phyloP scores from a whole-genome alignment of 2,888 invertebrate species.

The Ophion ellenae region DNA sequence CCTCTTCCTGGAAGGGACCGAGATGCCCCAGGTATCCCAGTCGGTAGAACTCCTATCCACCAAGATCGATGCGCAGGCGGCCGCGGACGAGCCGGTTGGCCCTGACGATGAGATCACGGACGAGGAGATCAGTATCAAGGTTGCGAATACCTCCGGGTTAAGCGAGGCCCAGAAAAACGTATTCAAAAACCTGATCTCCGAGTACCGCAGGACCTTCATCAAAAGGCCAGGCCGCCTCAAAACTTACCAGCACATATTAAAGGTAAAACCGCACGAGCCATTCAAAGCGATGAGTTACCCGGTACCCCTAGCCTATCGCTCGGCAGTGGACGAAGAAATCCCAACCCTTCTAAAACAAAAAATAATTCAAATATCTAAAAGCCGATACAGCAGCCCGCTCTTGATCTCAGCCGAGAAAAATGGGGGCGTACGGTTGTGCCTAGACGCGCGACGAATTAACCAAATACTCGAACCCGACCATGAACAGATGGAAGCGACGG shows the following conservation, averaged over 20 bases:
- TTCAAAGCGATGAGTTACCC: not conserved
- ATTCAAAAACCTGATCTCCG: not conserved
- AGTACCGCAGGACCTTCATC: not conserved
- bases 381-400: constrained; percentile 72
- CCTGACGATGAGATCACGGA: not conserved
- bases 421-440: constrained; percentile 40
- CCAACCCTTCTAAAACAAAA: constrained; percentile 60
- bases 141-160: not conserved
- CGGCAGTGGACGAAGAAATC: not conserved
- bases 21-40: not conserved
- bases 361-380: constrained; percentile 73
- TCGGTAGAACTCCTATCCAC: not conserved
- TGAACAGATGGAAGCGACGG: constrained; percentile 44
- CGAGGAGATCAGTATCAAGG: not conserved
- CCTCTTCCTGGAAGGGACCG: not conserved
- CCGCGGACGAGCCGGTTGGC: too few relatives aligned
- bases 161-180: not conserved
- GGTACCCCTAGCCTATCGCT: not conserved
- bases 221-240: constrained; percentile 3
- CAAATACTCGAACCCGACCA: constrained; percentile 40
- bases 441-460: constrained; percentile 47
- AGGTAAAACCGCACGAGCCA: not conserved
- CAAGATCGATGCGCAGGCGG: not conserved
- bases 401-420: constrained; percentile 22
- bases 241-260: not conserved